Evolutionary conservation across 2,888 invertebrate species (phyloP).

Genomic region (Rotaria macrura): DNA sequence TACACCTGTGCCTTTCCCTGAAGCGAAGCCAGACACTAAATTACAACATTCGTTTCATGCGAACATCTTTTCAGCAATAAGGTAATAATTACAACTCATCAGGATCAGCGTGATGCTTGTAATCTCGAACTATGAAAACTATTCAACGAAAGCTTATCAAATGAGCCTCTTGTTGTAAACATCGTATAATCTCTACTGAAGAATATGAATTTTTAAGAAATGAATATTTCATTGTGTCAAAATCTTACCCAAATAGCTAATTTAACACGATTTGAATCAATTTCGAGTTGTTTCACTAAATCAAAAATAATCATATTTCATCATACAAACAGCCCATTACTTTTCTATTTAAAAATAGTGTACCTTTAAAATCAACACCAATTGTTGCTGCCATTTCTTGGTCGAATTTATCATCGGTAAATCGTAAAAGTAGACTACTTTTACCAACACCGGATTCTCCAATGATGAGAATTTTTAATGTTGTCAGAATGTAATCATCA

Average conservation of each 20-base stretch:
- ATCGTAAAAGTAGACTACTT: conserved; percentile 83
- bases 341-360: not conserved
- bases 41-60: no score
- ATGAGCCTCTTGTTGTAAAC: no score
- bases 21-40: no score
- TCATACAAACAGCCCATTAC: no score
- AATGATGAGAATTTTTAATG: conserved; percentile 80
- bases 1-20: no score
- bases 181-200: no score
- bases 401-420: conserved; percentile 87
- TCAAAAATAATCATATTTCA: not conserved
- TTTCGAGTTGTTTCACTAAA: conserved; percentile 63
- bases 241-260: conserved; percentile 68
- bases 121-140: no score
- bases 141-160: no score
- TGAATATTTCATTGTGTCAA: not conserved
- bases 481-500: conserved; percentile 54
- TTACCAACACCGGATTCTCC: conserved; percentile 96
- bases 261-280: conserved; percentile 84
- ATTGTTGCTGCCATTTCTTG: conserved; percentile 67
- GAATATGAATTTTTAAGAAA: no score
- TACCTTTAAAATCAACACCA: conserved; percentile 79
- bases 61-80: no score
- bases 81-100: no score
- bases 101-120: no score